Evolutionary conservation across 2,888 invertebrate genomes (phyloP).

Genomic region (Cerceris rybyensis): DNA sequence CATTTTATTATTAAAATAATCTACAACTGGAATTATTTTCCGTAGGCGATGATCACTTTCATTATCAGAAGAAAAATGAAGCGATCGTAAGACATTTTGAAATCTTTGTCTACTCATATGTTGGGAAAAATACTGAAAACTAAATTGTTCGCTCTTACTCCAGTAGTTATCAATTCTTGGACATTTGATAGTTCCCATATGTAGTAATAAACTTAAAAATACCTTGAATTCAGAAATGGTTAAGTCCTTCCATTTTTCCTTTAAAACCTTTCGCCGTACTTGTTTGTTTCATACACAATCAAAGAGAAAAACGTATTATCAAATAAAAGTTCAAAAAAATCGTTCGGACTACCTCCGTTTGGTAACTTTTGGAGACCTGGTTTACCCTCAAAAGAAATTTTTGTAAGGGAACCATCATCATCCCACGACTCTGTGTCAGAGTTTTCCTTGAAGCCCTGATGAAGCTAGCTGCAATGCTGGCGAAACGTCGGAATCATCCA

Average conservation of each 20-base stretch:
- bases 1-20: conserved; percentile 38
- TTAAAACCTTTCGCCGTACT: conserved; percentile 4
- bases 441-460: conserved; percentile 13
- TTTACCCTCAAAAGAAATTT: conserved; percentile 23
- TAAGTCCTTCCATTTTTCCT: conserved; percentile 26
- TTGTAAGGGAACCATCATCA: conserved; percentile 14
- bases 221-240: conserved; percentile 15
- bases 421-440: conserved; percentile 17
- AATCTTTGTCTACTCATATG: conserved; percentile 28
- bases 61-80: conserved; percentile 26
- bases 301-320: conserved; percentile 21
- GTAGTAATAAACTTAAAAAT: conserved; percentile 27
- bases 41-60: conserved; percentile 3
- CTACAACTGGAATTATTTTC: conserved; percentile 19
- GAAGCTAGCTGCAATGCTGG: too few species aligned
- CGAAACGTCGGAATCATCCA: too few species aligned
- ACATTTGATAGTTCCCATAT: conserved; percentile 31
- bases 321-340: conserved; percentile 27
- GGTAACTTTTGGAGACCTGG: conserved; percentile 18
- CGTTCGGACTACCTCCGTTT: conserved; percentile 13
- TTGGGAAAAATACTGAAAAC: conserved; percentile 22
- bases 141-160: conserved; percentile 12
- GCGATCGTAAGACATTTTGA: conserved; percentile 24
- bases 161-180: conserved; percentile 28
- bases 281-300: conserved; percentile 25